Evolutionary conservation across 2,888 invertebrate species (phyloP).

Genomic region (Drosophila macrospina): DNA sequence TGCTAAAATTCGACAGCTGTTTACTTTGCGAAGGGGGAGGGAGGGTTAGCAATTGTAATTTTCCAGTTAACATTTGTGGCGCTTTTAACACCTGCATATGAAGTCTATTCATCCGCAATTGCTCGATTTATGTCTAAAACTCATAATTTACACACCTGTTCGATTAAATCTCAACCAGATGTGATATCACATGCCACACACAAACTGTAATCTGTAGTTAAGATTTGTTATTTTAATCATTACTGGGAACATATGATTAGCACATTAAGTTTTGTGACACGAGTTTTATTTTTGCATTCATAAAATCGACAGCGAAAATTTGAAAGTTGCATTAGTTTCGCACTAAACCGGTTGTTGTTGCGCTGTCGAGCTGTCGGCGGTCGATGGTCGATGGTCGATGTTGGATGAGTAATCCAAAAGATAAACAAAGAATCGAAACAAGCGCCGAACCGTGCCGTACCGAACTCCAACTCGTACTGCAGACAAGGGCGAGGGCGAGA

Average conservation of each 20-base stretch:
- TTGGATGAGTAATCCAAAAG: slow-evolving; percentile 66
- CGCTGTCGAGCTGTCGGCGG: background rate
- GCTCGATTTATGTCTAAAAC: slow-evolving; percentile 15
- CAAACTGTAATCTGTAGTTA: background rate
- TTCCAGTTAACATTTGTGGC: slow-evolving; percentile 19
- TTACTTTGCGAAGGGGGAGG: background rate
- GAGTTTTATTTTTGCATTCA: slow-evolving; percentile 9
- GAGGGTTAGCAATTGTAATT: slow-evolving; percentile 4
- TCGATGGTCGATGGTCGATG: background rate
- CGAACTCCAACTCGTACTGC: slow-evolving; percentile 25
- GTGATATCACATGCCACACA: slow-evolving; percentile 61
- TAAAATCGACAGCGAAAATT: background rate
- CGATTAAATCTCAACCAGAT: slow-evolving; percentile 13
- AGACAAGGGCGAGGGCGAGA: slow-evolving; percentile 30
- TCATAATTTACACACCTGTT: slow-evolving; percentile 49
- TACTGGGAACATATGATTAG: slow-evolving; percentile 35
- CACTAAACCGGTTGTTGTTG: slow-evolving; percentile 42
- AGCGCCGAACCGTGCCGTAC: slow-evolving; percentile 31
- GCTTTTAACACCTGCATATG: slow-evolving; percentile 40
- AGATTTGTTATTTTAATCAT: slow-evolving; percentile 10
- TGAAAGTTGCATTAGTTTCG: slow-evolving; percentile 49
- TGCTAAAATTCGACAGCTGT: slow-evolving; percentile 9
- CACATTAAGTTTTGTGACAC: slow-evolving; percentile 31
- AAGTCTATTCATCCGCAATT: slow-evolving; percentile 37
- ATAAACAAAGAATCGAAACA: slow-evolving; percentile 53